A percentile compares a stretch with the other conserved stretches of the same genome.
phyloP scores from a whole-genome alignment of 2,113 vertebrate genomes.

The Gallinago paraguaiae region DNA sequence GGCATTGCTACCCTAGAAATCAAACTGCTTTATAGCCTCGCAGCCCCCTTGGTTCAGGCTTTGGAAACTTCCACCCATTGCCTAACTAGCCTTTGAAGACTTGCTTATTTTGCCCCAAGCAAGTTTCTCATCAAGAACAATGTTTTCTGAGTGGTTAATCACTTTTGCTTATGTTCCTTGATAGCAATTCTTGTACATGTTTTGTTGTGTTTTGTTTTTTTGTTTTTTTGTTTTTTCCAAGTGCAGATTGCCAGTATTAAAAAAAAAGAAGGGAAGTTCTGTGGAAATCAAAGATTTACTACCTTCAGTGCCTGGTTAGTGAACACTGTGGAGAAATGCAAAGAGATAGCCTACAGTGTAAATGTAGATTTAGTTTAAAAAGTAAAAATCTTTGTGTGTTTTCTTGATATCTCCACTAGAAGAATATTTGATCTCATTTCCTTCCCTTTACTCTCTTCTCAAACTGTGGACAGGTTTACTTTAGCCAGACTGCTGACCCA shows the following conservation, averaged over 20 bases:
- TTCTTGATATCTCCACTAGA: neutral
- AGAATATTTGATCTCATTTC: neutral
- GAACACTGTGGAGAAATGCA: neutral
- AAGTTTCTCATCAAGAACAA: neutral
- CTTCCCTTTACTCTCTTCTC: neutral
- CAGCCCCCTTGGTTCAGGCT: neutral
- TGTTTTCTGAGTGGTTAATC: neutral
- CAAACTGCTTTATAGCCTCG: neutral
- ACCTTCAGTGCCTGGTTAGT: neutral
- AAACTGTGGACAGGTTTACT: neutral
- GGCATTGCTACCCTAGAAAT: neutral
- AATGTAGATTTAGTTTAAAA: neutral
- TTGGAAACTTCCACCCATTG: neutral
- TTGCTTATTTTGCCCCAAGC: neutral
- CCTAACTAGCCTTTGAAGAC: neutral
- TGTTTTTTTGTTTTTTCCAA: neutral
- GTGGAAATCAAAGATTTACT: neutral
- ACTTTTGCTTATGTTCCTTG: neutral
- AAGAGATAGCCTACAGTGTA: neutral
- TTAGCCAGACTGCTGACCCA: neutral
- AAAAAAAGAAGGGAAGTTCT: neutral
- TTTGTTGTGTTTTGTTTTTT: no score
- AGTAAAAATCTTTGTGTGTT: neutral
- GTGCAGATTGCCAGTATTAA: neutral
- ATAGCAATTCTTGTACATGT: neutral